These are phyloP conservation scores for Nephrocerus scutellatus DNA, from an alignment of 2,888 invertebrate species.

Conservation along the genomic window DNA sequence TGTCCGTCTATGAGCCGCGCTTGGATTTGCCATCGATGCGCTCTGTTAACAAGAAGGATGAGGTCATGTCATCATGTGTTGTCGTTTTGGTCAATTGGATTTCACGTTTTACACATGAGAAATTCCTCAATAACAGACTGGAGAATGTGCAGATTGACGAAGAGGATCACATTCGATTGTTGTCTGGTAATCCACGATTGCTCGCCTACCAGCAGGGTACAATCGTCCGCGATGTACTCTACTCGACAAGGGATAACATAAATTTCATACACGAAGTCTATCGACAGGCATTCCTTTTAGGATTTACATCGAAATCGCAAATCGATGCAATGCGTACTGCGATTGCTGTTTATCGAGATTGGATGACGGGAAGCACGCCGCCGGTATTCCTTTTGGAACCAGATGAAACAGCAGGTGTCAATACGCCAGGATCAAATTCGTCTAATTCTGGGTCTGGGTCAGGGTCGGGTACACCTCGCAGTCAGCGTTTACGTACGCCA, in stretches of 20 bases:
- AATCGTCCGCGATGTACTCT: conserved; percentile 81
- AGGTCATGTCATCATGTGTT: conserved; percentile 62
- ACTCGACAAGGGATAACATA: conserved; percentile 80
- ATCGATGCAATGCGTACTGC: conserved; percentile 82
- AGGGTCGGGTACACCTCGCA: conserved; percentile 48
- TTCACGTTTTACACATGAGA: conserved; percentile 73
- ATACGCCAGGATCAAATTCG: conserved; percentile 35
- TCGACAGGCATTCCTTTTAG: conserved; percentile 84
- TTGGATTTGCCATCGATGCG: conserved; percentile 71
- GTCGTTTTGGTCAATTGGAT: conserved; percentile 87
- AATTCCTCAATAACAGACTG: conserved; percentile 42
- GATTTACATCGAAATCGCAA: conserved; percentile 64
- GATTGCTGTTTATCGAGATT: conserved; percentile 88
- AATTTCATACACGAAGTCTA: conserved; percentile 93
- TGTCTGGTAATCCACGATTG: conserved; percentile 26
- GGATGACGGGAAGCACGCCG: conserved; percentile 78
- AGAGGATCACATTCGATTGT: conserved; percentile 38
- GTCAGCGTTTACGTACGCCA: conserved; percentile 64
- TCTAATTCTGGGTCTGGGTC: conserved; percentile 35
- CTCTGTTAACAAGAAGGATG: conserved; percentile 54
- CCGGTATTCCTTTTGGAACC: conserved; percentile 75
- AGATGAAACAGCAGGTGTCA: conserved; percentile 46
- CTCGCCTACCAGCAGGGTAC: conserved; percentile 45
- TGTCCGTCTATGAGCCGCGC: conserved; percentile 76
- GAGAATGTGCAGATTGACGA: conserved; percentile 43